A percentile compares a stretch with the other conserved stretches of the same genome.
phyloP scores from a whole-genome alignment of 2,888 invertebrate species.

The Conomelus anceps region DNA sequence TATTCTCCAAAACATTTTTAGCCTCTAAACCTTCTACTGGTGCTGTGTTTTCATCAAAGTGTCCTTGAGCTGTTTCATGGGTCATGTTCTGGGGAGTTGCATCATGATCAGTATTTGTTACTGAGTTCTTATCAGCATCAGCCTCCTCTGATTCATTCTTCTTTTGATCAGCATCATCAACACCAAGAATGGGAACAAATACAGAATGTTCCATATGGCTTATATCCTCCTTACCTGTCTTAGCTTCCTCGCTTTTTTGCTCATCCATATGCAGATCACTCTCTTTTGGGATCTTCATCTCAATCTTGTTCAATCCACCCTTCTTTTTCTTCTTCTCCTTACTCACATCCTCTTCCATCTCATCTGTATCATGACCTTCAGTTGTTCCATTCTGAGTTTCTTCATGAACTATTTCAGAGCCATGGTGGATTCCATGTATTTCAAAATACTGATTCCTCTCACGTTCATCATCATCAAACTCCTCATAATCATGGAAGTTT shows the following conservation, averaged over 20 bases:
- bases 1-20: neutral
- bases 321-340: constrained; percentile 3
- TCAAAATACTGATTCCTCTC: neutral
- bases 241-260: neutral
- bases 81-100: neutral
- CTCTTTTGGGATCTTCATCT: constrained; percentile 1
- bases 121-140: neutral
- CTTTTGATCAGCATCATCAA: neutral
- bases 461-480: neutral
- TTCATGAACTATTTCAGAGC: neutral
- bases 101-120: neutral
- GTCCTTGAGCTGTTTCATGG: neutral
- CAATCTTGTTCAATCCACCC: constrained; percentile 5
- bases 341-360: neutral
- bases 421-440: neutral
- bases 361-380: neutral
- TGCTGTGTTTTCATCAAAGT: neutral
- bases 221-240: neutral
- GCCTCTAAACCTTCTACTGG: neutral
- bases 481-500: neutral
- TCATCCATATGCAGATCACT: neutral
- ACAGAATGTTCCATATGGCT: neutral
- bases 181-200: neutral
- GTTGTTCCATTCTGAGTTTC: neutral
- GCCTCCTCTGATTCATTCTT: neutral